Evolutionary conservation across 2,797 vertebrate species (phyloP).

Genomic region (Parambassis ranga): DNA sequence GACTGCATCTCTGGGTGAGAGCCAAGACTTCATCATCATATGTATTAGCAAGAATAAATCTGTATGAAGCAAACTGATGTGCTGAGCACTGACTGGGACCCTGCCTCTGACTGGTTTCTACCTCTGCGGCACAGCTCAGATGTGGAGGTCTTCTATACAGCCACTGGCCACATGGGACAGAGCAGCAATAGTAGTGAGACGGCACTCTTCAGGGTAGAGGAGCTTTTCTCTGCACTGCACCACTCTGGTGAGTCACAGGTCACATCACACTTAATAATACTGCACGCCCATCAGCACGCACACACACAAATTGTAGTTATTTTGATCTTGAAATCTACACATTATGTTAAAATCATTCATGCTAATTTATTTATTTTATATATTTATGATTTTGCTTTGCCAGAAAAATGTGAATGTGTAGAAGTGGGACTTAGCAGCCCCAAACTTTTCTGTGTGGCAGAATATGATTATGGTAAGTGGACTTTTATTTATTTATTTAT

Average conservation of each 20-base stretch:
- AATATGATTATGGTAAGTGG: slow-evolving; percentile 91
- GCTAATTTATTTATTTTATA: neutral
- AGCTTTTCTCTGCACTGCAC: slow-evolving; percentile 95
- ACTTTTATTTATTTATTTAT: accelerated
- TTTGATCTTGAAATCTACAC: neutral
- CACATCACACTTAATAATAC: slow-evolving; percentile 35
- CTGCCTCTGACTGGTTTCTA: slow-evolving; percentile 43
- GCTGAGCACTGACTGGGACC: slow-evolving; percentile 21
- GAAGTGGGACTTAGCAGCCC: slow-evolving; percentile 85
- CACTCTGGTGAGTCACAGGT: slow-evolving; percentile 88
- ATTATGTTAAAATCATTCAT: neutral
- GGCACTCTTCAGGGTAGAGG: slow-evolving; percentile 85
- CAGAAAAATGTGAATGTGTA: slow-evolving; percentile 87
- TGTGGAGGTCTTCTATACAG: slow-evolving; percentile 78
- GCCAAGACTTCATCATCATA: slow-evolving; percentile 15
- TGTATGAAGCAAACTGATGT: slow-evolving; percentile 3
- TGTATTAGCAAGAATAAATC: slow-evolving; percentile 4
- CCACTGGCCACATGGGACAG: slow-evolving; percentile 56
- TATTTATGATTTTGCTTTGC: slow-evolving; percentile 1
- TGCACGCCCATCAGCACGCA: slow-evolving; percentile 15
- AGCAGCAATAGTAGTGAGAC: slow-evolving; percentile 76
- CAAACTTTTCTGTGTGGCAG: slow-evolving; percentile 89
- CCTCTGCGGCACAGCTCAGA: slow-evolving; percentile 75
- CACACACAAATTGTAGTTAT: slow-evolving; percentile 2
- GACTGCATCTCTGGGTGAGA: slow-evolving; percentile 87